Percentiles rank a stretch among this genome's conserved stretches.
phyloP scores from a whole-genome alignment of 2,113 vertebrate species.

The Illadopsis cleaveri region DNA sequence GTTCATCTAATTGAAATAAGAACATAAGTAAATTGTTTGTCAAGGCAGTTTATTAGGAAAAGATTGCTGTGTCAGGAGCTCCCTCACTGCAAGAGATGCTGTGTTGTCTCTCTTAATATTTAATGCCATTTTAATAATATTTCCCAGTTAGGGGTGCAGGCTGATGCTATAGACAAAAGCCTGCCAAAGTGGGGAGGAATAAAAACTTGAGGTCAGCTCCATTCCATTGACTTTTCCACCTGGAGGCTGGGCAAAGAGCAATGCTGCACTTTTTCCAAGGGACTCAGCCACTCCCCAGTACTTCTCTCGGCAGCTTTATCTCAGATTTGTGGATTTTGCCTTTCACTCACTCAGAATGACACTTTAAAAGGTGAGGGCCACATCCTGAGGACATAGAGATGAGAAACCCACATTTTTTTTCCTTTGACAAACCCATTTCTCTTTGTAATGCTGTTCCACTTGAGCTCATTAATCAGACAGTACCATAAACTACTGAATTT shows the following conservation, averaged over 20 bases:
- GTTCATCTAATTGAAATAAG: slow-evolving; percentile 60
- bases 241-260: neutral
- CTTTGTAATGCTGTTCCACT: accelerated
- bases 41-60: slow-evolving; percentile 60
- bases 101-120: slow-evolving; percentile 58
- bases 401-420: neutral
- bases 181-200: neutral
- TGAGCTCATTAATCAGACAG: neutral
- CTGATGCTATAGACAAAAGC: neutral
- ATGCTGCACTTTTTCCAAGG: neutral
- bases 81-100: slow-evolving; percentile 44
- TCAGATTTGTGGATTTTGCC: neutral
- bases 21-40: slow-evolving; percentile 64
- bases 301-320: neutral
- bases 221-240: neutral
- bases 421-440: neutral
- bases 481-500: neutral
- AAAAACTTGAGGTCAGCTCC: neutral
- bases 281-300: accelerated
- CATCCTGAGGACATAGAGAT: neutral
- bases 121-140: slow-evolving; percentile 62
- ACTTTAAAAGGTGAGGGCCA: neutral
- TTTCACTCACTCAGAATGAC: neutral
- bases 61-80: slow-evolving; percentile 64
- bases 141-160: slow-evolving; percentile 28